Evolutionary conservation across 2,888 invertebrate genomes (phyloP), one percentile per base, ranked within the genome.

Genomic region (Monopis laevigella): DNA sequence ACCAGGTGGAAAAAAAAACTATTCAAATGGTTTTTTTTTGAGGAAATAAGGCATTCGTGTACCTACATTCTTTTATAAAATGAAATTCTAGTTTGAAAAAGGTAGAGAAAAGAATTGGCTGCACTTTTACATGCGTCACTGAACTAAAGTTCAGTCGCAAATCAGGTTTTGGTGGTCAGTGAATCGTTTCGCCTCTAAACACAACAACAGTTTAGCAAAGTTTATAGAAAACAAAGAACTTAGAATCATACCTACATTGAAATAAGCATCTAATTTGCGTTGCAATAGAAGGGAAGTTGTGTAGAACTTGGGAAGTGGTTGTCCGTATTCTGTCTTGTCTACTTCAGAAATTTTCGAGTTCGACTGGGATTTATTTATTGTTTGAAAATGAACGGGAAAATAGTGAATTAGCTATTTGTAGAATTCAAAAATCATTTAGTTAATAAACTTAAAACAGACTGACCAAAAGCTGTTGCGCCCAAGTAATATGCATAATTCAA

Each of bases 81-180:
- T n/a, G n/a, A n/a, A n/a, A n/a, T n/a, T n/a, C n/a, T n/a, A n/a
- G n/a, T n/a, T n/a, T n/a, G n/a, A n/a, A n/a, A n/a, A n/a, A n/a
- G n/a, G n/a, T n/a, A n/a, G n/a, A n/a, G n/a, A n/a, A n/a, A n/a
- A n/a, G n/a, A n/a, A n/a, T n/a, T n/a, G n/a, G n/a, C n/a, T n/a
- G n/a, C n/a, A n/a, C n/a, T n/a, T n/a, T n/a, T n/a, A 32, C 32
- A 43, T 10, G 30, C 21, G 43, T 43, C 41, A 36, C 29, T 38
- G 30, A 18, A 13, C 17, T 12, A 26, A 41, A 41, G 30, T 38
- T 41, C 17, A 17, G 30, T 29, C 13, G 32, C 43, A 43, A 43
- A 43, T 43, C 43, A 43, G 40, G 43, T 43, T 38, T 38, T 29
- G 43, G 12, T 32, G 40, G 41, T 36, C 43, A 43, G 43, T 43